Evolutionary conservation across 1,140 invertebrate species (phyloP).

Genomic region (Paraescarpia echinospica): DNA sequence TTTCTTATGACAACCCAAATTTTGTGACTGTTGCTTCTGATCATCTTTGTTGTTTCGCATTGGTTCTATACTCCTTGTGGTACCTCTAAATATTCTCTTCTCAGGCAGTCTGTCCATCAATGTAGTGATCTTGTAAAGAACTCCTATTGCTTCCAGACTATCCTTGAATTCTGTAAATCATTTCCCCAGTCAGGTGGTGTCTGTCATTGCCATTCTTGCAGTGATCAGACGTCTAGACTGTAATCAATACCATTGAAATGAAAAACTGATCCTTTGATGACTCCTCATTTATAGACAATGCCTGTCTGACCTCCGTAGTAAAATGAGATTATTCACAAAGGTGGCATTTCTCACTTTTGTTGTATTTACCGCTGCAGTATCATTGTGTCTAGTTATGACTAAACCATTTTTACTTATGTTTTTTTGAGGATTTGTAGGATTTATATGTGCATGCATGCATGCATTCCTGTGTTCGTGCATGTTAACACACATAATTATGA

Average conservation of each 20-base stretch:
- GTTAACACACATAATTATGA: neutral
- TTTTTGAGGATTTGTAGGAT: neutral
- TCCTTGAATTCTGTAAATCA: neutral
- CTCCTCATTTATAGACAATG: neutral
- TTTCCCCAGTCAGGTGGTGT: neutral
- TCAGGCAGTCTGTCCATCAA: neutral
- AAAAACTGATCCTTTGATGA: neutral
- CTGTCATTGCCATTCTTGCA: neutral
- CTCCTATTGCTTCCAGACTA: neutral
- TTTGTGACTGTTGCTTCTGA: neutral
- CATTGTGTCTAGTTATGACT: neutral
- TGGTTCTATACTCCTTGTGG: no score
- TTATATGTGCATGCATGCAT: neutral
- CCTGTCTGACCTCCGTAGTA: neutral
- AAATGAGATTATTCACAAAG: neutral
- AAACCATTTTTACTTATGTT: no score
- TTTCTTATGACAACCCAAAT: neutral
- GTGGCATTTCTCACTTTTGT: neutral
- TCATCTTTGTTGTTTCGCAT: neutral
- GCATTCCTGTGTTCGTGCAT: neutral
- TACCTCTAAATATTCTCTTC: no score
- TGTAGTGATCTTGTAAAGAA: neutral
- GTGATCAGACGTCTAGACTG: neutral
- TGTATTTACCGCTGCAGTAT: neutral
- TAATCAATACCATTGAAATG: neutral